phyloP scores from a whole-genome alignment of 2,113 vertebrate species.

The Burhinus bistriatus region DNA sequence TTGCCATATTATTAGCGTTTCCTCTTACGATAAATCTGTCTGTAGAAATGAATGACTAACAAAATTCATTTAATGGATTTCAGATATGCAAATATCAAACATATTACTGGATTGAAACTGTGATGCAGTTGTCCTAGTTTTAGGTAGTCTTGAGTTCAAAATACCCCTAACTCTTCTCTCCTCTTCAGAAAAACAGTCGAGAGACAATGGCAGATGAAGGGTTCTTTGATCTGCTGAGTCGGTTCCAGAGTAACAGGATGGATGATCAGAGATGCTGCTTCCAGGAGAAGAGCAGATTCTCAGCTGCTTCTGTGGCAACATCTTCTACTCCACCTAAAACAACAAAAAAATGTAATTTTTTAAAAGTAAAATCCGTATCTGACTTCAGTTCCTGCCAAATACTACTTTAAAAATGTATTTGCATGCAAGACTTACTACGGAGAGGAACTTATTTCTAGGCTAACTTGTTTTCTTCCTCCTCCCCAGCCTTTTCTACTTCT shows the following conservation, averaged over 20 bases:
- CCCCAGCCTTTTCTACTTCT: conserved; percentile 77
- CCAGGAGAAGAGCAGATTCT: conserved; percentile 71
- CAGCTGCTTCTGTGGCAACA: conserved; percentile 51
- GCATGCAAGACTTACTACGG: rapidly evolving
- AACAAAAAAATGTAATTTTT: conserved; percentile 81
- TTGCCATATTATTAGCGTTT: not conserved
- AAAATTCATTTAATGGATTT: not conserved
- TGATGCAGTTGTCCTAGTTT: not conserved
- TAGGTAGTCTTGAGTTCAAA: not conserved
- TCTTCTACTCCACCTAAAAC: conserved; percentile 73
- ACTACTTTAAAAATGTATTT: not conserved
- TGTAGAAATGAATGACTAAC: not conserved
- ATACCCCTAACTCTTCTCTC: not conserved
- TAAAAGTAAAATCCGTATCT: not conserved
- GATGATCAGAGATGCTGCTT: conserved; percentile 92
- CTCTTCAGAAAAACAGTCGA: conserved; percentile 77
- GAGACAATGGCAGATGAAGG: conserved; percentile 88
- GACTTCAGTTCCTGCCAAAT: not conserved
- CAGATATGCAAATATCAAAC: not conserved
- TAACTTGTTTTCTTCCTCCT: not conserved
- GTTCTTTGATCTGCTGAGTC: conserved; percentile 94
- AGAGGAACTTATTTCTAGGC: not conserved
- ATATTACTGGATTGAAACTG: not conserved
- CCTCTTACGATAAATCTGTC: not conserved
- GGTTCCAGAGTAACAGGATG: conserved; percentile 97